phyloP scores from a whole-genome alignment of 2,888 invertebrate genomes.

The Drosophila incognita region DNA sequence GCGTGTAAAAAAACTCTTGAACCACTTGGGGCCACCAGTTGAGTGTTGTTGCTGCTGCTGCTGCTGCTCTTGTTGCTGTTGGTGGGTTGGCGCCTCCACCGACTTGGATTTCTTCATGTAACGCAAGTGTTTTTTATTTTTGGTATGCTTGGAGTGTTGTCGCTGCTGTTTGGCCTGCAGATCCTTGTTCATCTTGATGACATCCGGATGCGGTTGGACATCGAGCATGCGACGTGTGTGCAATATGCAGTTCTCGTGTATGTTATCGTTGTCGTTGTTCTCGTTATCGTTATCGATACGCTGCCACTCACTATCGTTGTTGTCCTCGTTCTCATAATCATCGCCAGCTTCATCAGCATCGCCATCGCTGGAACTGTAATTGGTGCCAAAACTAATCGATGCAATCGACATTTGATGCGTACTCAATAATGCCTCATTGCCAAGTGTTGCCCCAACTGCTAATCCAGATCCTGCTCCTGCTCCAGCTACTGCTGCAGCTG shows the following conservation, averaged over 20 bases:
- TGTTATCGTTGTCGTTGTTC: constrained; percentile 14
- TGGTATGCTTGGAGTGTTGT: constrained; percentile 54
- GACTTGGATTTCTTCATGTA: constrained; percentile 64
- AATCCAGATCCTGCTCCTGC: constrained; percentile 31
- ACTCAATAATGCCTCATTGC: constrained; percentile 1
- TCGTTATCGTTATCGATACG: constrained; percentile 27
- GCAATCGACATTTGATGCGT: constrained; percentile 57
- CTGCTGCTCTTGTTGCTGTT: constrained; percentile 46
- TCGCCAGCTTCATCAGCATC: constrained; percentile 19
- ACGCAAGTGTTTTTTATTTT: constrained; percentile 50
- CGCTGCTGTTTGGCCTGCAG: constrained; percentile 66
- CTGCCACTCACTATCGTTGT: constrained; percentile 37
- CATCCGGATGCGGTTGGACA: constrained; percentile 83
- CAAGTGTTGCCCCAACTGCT: constrained; percentile 28
- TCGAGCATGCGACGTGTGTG: constrained; percentile 81
- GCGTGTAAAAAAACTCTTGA: constrained; percentile 70
- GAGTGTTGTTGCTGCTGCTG: constrained; percentile 62
- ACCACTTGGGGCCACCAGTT: constrained; percentile 43
- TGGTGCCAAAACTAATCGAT: constrained; percentile 79
- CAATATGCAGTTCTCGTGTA: constrained; percentile 74
- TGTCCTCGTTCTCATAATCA: constrained; percentile 1
- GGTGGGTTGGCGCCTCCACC: constrained; percentile 41
- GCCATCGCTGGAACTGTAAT: constrained; percentile 56
- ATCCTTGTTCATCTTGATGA: constrained; percentile 80
- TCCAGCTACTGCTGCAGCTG: constrained; percentile 33